A percentile compares a stretch with the other conserved stretches of the same genome.
These are phyloP conservation scores for Datnioides undecimradiatus DNA, from an alignment of 2,113 vertebrate species.

Conservation along the genomic window DNA sequence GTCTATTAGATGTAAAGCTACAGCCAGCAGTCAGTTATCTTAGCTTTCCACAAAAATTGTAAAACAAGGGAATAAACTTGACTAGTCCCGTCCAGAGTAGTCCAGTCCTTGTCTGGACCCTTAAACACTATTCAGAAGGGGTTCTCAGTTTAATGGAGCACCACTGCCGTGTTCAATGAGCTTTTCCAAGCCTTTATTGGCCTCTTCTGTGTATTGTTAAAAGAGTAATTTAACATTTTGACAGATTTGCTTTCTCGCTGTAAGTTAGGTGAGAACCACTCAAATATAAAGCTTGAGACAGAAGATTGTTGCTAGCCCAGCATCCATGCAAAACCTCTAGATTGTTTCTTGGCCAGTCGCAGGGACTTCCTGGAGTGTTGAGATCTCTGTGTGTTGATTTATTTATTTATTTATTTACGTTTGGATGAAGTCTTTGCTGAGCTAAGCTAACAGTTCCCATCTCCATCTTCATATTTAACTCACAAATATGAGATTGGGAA, in stretches of 20 bases:
- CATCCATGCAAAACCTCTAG: no score
- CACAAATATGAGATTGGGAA: neutral
- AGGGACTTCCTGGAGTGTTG: no score
- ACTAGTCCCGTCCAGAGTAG: no score
- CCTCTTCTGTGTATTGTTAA: neutral
- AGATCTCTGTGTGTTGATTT: no score
- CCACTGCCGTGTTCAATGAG: no score
- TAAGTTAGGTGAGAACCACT: neutral
- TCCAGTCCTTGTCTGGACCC: no score
- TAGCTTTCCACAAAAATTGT: neutral
- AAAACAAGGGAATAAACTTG: neutral
- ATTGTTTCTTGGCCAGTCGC: no score
- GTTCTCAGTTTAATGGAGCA: neutral
- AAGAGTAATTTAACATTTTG: neutral
- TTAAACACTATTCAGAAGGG: neutral
- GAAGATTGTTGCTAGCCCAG: no score
- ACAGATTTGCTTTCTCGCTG: neutral
- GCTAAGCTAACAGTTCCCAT: no score
- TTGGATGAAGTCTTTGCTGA: no score
- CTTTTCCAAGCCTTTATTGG: neutral
- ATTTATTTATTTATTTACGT: no score
- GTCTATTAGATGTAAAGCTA: neutral
- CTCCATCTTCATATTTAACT: neutral
- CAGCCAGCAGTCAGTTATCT: neutral
- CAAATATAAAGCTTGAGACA: no score